These are phyloP conservation scores for Lycocorax pyrrhopterus DNA, from an alignment of 2,113 vertebrate genomes.

Conservation along the genomic window DNA sequence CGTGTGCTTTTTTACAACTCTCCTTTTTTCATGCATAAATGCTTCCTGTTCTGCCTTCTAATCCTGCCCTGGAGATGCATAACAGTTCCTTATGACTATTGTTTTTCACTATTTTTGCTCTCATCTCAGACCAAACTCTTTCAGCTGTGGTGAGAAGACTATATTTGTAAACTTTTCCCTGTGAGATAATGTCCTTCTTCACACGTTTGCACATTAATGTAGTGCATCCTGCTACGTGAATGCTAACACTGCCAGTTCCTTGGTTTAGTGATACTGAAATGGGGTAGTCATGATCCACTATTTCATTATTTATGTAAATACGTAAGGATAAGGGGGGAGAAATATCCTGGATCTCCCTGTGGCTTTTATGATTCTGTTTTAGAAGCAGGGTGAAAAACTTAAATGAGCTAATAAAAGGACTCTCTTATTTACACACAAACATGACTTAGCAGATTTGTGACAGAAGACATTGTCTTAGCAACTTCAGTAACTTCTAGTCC, in stretches of 20 bases:
- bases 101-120: conserved; percentile 51
- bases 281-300: not conserved
- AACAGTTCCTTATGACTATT: conserved; percentile 38
- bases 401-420: not conserved
- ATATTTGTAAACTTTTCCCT: conserved; percentile 45
- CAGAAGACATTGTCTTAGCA: not conserved
- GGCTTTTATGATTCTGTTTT: not conserved
- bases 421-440: not conserved
- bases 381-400: not conserved
- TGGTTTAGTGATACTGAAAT: not conserved
- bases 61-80: conserved; percentile 58
- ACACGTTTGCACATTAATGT: not conserved
- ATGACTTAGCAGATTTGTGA: not conserved
- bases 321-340: not conserved
- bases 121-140: conserved; percentile 47
- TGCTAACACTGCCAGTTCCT: not conserved
- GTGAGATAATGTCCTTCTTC: conserved; percentile 31
- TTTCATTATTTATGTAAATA: not conserved
- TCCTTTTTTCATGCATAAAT: conserved; percentile 33
- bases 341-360: not conserved
- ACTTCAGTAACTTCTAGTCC: not conserved
- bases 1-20: conserved; percentile 41
- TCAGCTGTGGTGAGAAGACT: conserved; percentile 41
- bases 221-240: not conserved
- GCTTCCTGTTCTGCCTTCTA: conserved; percentile 58